Evolutionary conservation across 2,888 invertebrate genomes (phyloP).

Genomic region (Therioaphis trifolii): DNA sequence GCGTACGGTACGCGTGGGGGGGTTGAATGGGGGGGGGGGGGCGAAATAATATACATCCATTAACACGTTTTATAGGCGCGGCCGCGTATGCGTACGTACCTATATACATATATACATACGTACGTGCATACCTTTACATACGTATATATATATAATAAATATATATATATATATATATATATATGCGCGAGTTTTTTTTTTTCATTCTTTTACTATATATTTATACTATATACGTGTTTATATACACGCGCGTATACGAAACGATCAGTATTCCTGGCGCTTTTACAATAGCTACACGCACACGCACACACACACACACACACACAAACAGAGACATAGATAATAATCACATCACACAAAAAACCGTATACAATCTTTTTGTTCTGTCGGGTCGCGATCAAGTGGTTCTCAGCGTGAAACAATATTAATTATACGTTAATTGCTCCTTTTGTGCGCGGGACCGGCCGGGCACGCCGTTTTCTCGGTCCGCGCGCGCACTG

Average conservation of each 20-base stretch:
- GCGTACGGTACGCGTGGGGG: not conserved
- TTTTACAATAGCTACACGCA: slow-evolving; percentile 55
- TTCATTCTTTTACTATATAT: slow-evolving; percentile 28
- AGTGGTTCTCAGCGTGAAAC: slow-evolving; percentile 62
- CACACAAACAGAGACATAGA: slow-evolving; percentile 1
- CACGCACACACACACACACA: too few species aligned
- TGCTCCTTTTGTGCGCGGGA: slow-evolving; percentile 58
- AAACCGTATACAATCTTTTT: slow-evolving; percentile 51
- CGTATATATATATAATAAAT: too few species aligned
- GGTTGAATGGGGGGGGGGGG: not conserved
- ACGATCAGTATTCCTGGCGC: slow-evolving; percentile 58
- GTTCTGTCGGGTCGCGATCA: slow-evolving; percentile 52
- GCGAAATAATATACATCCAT: slow-evolving; percentile 59
- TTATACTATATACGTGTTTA: slow-evolving; percentile 22
- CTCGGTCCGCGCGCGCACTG: not conserved
- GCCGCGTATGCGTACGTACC: slow-evolving; percentile 1
- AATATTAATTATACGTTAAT: slow-evolving; percentile 61
- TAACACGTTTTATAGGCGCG: slow-evolving; percentile 62
- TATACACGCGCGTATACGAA: slow-evolving; percentile 5
- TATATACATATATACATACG: not conserved
- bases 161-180: too few species aligned
- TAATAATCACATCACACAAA: slow-evolving; percentile 58
- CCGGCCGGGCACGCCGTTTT: slow-evolving; percentile 21
- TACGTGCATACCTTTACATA: not conserved
- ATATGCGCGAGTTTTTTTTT: not conserved